Conservation (phyloP, 2,888 invertebrate species). For the Brachylomia viminalis region DNA sequence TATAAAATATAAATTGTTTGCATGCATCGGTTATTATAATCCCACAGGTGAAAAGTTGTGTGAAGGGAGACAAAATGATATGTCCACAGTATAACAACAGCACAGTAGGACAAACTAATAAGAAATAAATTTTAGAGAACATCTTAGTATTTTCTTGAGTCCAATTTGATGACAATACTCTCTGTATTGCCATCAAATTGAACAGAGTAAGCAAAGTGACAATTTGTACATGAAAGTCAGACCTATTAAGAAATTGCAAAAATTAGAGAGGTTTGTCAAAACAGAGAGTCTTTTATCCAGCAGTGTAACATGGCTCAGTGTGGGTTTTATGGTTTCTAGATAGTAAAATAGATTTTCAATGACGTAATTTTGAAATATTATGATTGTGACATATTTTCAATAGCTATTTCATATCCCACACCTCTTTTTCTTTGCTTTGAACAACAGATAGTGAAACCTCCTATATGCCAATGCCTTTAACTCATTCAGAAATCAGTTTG, state of each 20-base stretch:
- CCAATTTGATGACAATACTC: no score
- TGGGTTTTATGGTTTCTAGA: not conserved
- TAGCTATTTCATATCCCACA: not conserved
- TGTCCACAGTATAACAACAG: slow-evolving; percentile 1
- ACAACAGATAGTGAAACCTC: no score
- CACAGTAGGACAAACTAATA: slow-evolving; percentile 10
- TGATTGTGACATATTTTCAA: not conserved
- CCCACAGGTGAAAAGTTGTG: slow-evolving; percentile 61
- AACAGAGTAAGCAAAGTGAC: not conserved
- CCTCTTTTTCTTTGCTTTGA: not conserved
- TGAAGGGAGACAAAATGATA: slow-evolving; percentile 39
- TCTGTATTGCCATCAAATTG: not conserved
- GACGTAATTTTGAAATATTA: no score
- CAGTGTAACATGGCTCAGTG: not conserved
- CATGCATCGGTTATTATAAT: slow-evolving; percentile 59
- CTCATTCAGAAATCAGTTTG: not conserved
- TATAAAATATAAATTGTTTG: slow-evolving; percentile 55
- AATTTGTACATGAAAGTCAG: no score
- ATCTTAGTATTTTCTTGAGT: not conserved
- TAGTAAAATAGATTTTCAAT: no score
- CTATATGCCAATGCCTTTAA: no score
- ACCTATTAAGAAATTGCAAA: no score
- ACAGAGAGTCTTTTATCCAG: not conserved
- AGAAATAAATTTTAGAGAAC: not conserved
- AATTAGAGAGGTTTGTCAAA: no score